Base-by-base conservation (phyloP, 92 coral and sea anemone genomes). In the Paragorgia papillata region DNA sequence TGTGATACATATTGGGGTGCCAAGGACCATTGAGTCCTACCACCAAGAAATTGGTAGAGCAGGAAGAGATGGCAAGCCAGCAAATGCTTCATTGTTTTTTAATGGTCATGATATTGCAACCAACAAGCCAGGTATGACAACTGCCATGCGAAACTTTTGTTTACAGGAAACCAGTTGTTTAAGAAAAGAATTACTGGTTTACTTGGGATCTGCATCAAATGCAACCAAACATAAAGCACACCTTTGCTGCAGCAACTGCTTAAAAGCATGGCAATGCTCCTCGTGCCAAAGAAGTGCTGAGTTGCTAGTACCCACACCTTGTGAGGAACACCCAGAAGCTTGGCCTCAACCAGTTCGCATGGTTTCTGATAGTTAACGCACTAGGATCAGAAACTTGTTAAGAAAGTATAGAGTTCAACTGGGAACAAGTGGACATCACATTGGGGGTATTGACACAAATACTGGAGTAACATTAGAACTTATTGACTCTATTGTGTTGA, bases 41-140 rank as follows among this genome's bases (percentile, higher is more conserved):
- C 75, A 76, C 64, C 86, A 86, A 56, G 80, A 86, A 69, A 82
- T 82, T 48, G 90, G 86, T 4, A 37, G 86, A 78, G 90, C 80
- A 40, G 90, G 90, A 8, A 40, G 90, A 12, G 84, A 85, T 37
- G 85, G 88, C 13, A 73, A 80, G 39, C 73, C 81, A 20, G 67
- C 85, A 50, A 71, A 35, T 29, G 50, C 78, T 7, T 21, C 26
- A 0, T 24, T 86, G 18, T 80, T 69, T 58, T 86, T 82, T 25
- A 82, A 76, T 69, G 84, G 84, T 7, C 39, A 35, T 10, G 89
- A 85, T 24, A 80, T 80, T 6, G 74, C 89, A 0, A 48, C 76
- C 18, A 81, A 86, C 51, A 67, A 41, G 21, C 82, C 87, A 8
- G 85, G 86, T 1, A 82, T 86, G 86, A 82, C 84, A 26, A 56